Percentiles rank a stretch among this genome's conserved stretches.
phyloP scores from a whole-genome alignment of 2,888 invertebrate species.

The Zele albiditarsus region DNA sequence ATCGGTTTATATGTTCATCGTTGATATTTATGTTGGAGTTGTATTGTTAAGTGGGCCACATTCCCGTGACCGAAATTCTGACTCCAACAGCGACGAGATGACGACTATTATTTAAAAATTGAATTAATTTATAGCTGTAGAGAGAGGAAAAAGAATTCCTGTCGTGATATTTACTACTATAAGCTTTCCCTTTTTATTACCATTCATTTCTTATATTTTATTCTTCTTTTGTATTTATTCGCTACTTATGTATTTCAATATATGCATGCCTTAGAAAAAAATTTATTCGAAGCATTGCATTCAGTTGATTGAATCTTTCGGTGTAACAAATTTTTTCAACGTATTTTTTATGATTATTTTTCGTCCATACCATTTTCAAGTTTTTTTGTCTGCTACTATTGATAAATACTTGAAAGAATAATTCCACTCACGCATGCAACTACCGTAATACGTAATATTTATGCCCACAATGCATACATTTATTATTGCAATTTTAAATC shows the following conservation, averaged over 20 bases:
- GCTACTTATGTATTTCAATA: not conserved
- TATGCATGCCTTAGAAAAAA: too few relatives aligned
- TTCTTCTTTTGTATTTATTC: not conserved
- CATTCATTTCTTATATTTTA: not conserved
- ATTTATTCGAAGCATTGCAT: too few relatives aligned
- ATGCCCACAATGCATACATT: not conserved
- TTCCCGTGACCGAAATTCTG: slow-evolving; percentile 46
- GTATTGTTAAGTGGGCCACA: slow-evolving; percentile 49
- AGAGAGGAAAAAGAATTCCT: slow-evolving; percentile 44
- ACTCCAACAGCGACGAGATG: slow-evolving; percentile 33
- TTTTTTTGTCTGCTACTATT: not conserved
- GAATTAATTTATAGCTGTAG: slow-evolving; percentile 52
- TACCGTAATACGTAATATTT: not conserved
- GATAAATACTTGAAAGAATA: not conserved
- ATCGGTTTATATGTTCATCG: slow-evolving; percentile 27
- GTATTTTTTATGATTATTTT: not conserved
- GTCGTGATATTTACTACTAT: slow-evolving; percentile 40
- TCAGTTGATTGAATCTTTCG: too few relatives aligned
- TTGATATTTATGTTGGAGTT: slow-evolving; percentile 47
- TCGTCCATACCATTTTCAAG: not conserved
- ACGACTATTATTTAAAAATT: slow-evolving; percentile 54
- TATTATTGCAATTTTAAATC: not conserved
- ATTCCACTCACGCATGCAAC: not conserved
- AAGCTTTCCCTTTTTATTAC: not conserved
- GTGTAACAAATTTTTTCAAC: too few relatives aligned